phyloP scores from a whole-genome alignment of 2,797 vertebrate genomes.

The Sebastes alutus region DNA sequence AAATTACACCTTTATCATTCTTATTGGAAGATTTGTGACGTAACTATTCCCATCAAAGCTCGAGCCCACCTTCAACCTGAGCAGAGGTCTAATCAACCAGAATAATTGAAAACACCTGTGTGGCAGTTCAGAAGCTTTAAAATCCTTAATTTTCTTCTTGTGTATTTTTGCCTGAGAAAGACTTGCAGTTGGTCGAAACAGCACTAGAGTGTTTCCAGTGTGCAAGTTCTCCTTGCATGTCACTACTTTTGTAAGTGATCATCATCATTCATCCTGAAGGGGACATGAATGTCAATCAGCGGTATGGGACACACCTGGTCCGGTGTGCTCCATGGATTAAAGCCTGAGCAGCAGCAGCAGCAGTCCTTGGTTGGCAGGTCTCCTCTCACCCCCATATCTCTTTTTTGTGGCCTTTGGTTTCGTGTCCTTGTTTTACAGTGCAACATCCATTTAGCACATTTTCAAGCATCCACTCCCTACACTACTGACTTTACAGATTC shows the following conservation, averaged over 20 bases:
- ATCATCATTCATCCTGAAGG: background rate
- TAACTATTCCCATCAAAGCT: background rate
- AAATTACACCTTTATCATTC: no score
- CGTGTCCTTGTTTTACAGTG: background rate
- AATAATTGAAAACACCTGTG: background rate
- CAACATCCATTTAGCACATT: background rate
- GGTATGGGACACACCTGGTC: background rate
- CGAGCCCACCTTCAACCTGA: background rate
- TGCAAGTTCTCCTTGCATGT: background rate
- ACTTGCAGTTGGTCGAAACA: background rate
- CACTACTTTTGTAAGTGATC: background rate
- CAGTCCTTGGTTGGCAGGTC: no score
- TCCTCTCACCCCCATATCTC: no score
- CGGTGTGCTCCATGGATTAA: background rate
- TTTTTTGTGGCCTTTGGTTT: rapidly evolving
- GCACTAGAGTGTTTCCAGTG: background rate
- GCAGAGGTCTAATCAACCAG: background rate
- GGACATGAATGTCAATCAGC: background rate
- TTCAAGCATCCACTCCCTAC: background rate
- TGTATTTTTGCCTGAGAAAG: background rate
- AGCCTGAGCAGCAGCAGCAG: no score
- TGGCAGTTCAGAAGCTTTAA: background rate
- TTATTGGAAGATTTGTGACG: background rate
- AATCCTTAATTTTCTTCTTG: background rate
- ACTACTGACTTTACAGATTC: no score